Evolutionary conservation across 2,888 invertebrate species (phyloP), one percentile per base, ranked within the genome.

Genomic region (Dioctria rufipes): DNA sequence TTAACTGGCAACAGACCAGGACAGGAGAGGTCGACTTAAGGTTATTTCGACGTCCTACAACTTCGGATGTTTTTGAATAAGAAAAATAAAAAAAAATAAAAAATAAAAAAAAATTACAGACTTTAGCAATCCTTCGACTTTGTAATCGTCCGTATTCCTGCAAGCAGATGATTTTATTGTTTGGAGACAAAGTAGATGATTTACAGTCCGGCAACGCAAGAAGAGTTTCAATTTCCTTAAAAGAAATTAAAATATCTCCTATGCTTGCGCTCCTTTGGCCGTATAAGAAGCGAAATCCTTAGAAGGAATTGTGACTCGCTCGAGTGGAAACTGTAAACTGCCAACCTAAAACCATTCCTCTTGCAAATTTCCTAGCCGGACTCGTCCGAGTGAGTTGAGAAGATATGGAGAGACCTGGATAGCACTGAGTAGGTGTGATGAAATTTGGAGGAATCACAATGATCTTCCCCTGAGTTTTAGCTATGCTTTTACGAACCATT

Each of bases 401-500:
- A 13, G 11, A 13, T 67, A 13, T 13, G 54, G 3, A 54, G 54
- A 46, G 43, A 37, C 42, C 40, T 40, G 8, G 60, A 39, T 46
- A 11, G 75, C 37, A 63, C 11, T 46, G 46, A 3, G 37, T 61
- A 77, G 77, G 77, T 77, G 77, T 49, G 77, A 77, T 77, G 77
- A 80, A 73, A 71, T 80, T 73, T 40, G 73, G 63, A 46, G 39
- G 58, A 42, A 80, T 75, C 77, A 80, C 77, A 80, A 80, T 80
- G 77, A 80, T 67, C 79, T 67, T 51, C 46, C 60, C 43, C 54
- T 60, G 58, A 60, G 51, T 65, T 77, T 46, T n/a, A 37, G 77
- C 69, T 80, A 66, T 46, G 60, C 77, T 80, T 77, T 80, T 80
- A 80, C 80, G 77, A 80, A 66, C 80, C 80, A 80, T 80, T 80